A percentile compares a stretch with the other conserved stretches of the same genome.
phyloP scores from a whole-genome alignment of 2,113 vertebrate genomes.

The Tretioscincus oriximinensis region DNA sequence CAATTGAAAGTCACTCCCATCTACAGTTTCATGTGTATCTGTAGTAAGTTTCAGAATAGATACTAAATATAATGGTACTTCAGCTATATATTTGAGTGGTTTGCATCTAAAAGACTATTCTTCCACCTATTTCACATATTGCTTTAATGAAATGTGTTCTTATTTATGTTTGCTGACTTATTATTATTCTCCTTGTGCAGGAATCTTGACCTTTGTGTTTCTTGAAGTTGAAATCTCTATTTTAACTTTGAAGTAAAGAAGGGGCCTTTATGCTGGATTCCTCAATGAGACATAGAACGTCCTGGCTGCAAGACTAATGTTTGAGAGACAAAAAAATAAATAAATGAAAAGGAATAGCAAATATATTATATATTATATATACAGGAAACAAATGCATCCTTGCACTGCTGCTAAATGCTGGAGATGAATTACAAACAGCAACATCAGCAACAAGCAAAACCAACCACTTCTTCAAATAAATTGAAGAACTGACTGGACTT shows the following conservation, averaged over 20 bases:
- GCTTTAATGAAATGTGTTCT: neutral
- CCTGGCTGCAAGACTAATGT: slow-evolving; percentile 71
- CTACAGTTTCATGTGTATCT: neutral
- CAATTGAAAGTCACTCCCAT: neutral
- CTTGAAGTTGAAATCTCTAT: slow-evolving; percentile 63
- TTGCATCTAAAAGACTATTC: neutral
- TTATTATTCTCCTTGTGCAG: slow-evolving; percentile 52
- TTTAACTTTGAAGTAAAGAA: slow-evolving; percentile 72
- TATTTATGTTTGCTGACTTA: neutral
- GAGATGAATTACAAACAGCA: slow-evolving; percentile 63
- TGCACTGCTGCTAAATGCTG: slow-evolving; percentile 76
- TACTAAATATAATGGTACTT: neutral
- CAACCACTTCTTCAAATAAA: slow-evolving; percentile 72
- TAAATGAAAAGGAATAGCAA: slow-evolving; percentile 74
- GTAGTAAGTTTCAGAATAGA: neutral
- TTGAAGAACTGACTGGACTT: slow-evolving; percentile 69
- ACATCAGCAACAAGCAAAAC: slow-evolving; percentile 63
- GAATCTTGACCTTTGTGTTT: slow-evolving; percentile 77
- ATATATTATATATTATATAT: slow-evolving; percentile 78
- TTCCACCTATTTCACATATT: neutral
- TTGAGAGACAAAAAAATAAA: slow-evolving; percentile 70
- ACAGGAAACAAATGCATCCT: slow-evolving; percentile 76
- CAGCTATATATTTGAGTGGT: neutral
- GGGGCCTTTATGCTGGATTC: slow-evolving; percentile 77
- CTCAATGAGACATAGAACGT: slow-evolving; percentile 64